Evolutionary conservation across 2,888 invertebrate species (phyloP).

Genomic region (Elysia crispata): DNA sequence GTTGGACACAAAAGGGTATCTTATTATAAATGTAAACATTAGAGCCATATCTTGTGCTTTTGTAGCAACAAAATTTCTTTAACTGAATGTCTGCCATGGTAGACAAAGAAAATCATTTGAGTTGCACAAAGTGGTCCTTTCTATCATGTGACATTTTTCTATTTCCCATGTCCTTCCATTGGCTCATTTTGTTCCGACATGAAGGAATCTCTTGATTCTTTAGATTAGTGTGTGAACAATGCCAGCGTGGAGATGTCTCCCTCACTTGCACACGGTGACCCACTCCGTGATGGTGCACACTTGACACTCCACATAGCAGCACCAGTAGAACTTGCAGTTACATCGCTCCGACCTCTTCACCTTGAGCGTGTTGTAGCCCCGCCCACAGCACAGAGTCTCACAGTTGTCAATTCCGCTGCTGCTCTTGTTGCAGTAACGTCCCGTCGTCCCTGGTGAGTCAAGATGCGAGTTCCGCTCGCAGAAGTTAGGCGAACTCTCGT

Average conservation of each 20-base stretch:
- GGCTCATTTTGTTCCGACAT: not conserved
- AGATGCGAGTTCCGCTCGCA: constrained; percentile 81
- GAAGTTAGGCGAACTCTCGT: constrained; percentile 97
- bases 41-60: too few relatives aligned
- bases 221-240: too few relatives aligned
- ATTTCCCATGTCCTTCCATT: too few relatives aligned
- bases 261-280: constrained; percentile 91
- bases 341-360: constrained; percentile 72
- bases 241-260: not conserved
- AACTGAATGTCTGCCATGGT: too few relatives aligned
- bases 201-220: too few relatives aligned
- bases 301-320: constrained; percentile 76
- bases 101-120: too few relatives aligned
- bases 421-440: constrained; percentile 74
- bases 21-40: too few relatives aligned
- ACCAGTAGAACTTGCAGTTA: constrained; percentile 77
- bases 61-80: too few relatives aligned
- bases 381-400: constrained; percentile 71
- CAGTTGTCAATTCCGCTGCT: constrained; percentile 70
- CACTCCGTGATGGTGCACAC: constrained; percentile 83
- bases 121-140: too few relatives aligned
- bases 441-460: constrained; percentile 73
- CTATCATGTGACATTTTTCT: too few relatives aligned
- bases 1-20: too few relatives aligned
- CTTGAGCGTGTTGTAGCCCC: constrained; percentile 80